A percentile compares a stretch with the other conserved stretches of the same genome.
These are phyloP conservation scores for Drosophila setifemur DNA, from an alignment of 1,140 invertebrate genomes.

Conservation along the genomic window DNA sequence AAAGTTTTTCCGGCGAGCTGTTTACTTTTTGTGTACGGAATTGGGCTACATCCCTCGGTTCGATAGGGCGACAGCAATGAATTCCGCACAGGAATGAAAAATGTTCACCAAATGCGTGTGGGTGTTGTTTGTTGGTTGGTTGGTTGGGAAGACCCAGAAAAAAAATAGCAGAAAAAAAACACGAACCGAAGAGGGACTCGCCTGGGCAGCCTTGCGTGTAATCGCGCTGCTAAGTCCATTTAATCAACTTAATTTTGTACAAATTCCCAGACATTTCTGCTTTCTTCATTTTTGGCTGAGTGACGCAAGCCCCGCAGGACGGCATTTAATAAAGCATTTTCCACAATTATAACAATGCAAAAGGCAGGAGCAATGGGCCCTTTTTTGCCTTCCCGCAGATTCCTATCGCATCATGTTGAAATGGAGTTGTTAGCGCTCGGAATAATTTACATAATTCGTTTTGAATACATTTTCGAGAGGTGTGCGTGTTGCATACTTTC, in stretches of 20 bases:
- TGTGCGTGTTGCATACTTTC: conserved; percentile 23
- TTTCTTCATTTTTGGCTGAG: conserved; percentile 11
- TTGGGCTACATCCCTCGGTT: conserved; percentile 11
- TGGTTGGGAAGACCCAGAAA: conserved; percentile 23
- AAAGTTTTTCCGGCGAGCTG: conserved; percentile 45
- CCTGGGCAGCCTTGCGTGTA: conserved; percentile 67
- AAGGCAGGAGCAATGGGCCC: neutral
- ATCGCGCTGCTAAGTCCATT: conserved; percentile 76
- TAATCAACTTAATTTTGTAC: conserved; percentile 80
- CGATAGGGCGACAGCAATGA: conserved; percentile 51
- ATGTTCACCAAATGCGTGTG: conserved; percentile 35
- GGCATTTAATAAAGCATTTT: conserved; percentile 69
- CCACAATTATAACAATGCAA: conserved; percentile 41
- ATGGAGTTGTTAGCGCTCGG: conserved; percentile 63
- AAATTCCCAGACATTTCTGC: conserved; percentile 68
- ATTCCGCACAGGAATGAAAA: conserved; percentile 62
- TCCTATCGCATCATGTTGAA: conserved; percentile 62
- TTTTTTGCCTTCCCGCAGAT: conserved; percentile 36
- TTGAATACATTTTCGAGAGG: conserved; percentile 48
- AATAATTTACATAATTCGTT: conserved; percentile 75
- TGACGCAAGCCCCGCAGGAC: conserved; percentile 58
- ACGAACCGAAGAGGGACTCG: neutral
- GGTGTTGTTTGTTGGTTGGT: conserved; percentile 3
- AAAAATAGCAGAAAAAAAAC: neutral
- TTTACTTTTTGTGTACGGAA: neutral